phyloP scores from a whole-genome alignment of 2,888 invertebrate species.

The Emmelina monodactyla region DNA sequence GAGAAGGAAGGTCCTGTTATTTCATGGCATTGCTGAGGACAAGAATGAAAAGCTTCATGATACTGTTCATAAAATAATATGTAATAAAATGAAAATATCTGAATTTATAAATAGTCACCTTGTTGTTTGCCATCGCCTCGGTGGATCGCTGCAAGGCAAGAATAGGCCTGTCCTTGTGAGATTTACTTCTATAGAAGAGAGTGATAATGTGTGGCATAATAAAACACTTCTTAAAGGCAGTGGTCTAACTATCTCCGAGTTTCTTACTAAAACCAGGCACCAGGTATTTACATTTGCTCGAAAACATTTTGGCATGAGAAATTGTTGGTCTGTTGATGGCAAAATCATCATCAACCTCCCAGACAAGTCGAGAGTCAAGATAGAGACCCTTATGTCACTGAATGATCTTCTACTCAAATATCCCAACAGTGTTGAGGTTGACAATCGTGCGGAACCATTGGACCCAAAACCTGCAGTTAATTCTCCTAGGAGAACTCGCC shows the following conservation, averaged over 20 bases:
- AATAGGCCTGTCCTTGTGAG: not conserved
- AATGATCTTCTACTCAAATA: too few relatives aligned
- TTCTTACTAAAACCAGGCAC: slow-evolving; percentile 1
- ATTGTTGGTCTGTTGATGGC: slow-evolving; percentile 1
- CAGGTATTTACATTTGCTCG: slow-evolving; percentile 1
- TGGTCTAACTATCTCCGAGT: slow-evolving; percentile 6
- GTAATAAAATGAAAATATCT: not conserved
- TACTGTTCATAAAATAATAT: not conserved
- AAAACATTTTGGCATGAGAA: not conserved
- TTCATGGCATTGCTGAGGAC: not conserved
- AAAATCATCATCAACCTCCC: not conserved
- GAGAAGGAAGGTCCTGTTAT: not conserved
- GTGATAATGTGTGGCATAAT: not conserved
- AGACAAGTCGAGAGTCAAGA: not conserved
- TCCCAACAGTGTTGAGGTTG: too few relatives aligned
- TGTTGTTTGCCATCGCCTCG: not conserved
- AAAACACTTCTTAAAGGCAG: slow-evolving; percentile 8
- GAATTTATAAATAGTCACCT: not conserved
- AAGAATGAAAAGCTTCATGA: not conserved
- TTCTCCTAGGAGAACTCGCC: too few relatives aligned
- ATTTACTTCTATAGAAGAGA: not conserved
- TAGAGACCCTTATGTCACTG: too few relatives aligned
- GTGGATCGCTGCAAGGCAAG: not conserved
- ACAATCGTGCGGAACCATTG: too few relatives aligned
- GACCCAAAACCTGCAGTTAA: too few relatives aligned